Evolutionary conservation across 2,797 vertebrate genomes (phyloP).

Genomic region (Glyptemys insculpta): DNA sequence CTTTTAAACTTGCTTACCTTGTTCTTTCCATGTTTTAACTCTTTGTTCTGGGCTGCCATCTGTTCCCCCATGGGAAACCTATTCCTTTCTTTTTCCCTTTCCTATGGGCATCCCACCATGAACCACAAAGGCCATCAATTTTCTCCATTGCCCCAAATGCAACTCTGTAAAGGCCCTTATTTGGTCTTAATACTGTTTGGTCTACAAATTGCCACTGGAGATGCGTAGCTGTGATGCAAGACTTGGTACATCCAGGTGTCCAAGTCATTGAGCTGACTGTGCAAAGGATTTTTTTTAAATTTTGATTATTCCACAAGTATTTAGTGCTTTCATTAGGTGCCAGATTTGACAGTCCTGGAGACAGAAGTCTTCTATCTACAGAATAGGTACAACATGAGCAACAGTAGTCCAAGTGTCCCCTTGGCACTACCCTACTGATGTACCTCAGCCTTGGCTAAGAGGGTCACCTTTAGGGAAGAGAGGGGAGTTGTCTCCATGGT

Average conservation of each 20-base stretch:
- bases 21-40: background rate
- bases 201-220: background rate
- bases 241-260: background rate
- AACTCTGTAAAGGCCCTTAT: background rate
- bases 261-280: background rate
- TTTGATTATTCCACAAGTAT: background rate
- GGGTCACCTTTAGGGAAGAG: background rate
- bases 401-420: background rate
- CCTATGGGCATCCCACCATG: background rate
- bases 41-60: background rate
- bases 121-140: background rate
- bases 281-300: background rate
- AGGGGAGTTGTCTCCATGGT: background rate
- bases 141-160: background rate
- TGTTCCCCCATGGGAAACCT: background rate
- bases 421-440: rapidly evolving
- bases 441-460: background rate
- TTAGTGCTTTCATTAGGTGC: background rate
- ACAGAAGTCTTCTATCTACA: background rate
- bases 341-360: background rate
- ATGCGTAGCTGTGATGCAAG: background rate
- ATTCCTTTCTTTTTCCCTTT: background rate
- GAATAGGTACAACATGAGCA: background rate
- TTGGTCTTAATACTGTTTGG: background rate
- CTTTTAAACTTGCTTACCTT: rapidly evolving